Evolutionary conservation across 2,888 invertebrate species (phyloP).

Genomic region (Eledone cirrhosa): DNA sequence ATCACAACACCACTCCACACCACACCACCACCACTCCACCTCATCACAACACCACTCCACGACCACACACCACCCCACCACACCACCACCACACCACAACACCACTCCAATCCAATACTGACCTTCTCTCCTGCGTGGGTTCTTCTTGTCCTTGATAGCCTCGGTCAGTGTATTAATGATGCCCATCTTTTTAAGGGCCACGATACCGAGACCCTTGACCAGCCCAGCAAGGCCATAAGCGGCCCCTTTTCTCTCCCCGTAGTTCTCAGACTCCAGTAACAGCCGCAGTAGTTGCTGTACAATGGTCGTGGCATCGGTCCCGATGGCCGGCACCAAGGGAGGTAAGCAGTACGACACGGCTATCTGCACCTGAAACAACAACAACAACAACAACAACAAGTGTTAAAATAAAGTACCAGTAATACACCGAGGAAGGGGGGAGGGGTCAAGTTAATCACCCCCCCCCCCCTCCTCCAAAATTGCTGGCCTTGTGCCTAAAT

Average conservation of each 20-base stretch:
- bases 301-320: conserved; percentile 87
- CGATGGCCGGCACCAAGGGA: conserved; percentile 89
- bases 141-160: conserved; percentile 96
- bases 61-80: too few species aligned
- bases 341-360: conserved; percentile 96
- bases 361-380: conserved; percentile 81
- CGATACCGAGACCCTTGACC: conserved; percentile 95
- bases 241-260: conserved; percentile 76
- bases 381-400: too few species aligned
- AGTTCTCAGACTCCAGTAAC: conserved; percentile 63
- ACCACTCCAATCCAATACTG: too few species aligned
- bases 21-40: too few species aligned
- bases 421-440: too few species aligned
- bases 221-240: conserved; percentile 95
- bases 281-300: conserved; percentile 78
- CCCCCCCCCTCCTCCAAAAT: too few species aligned
- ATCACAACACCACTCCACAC: too few species aligned
- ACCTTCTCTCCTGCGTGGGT: conserved; percentile 92
- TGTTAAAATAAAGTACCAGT: too few species aligned
- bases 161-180: conserved; percentile 93
- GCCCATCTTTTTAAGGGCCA: conserved; percentile 92
- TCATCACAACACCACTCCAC: too few species aligned
- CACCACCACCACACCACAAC: too few species aligned
- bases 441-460: too few species aligned
- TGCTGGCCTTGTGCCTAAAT: too few species aligned